These are phyloP conservation scores for Catocala fraxini DNA, from an alignment of 2,888 invertebrate genomes.

Conservation along the genomic window DNA sequence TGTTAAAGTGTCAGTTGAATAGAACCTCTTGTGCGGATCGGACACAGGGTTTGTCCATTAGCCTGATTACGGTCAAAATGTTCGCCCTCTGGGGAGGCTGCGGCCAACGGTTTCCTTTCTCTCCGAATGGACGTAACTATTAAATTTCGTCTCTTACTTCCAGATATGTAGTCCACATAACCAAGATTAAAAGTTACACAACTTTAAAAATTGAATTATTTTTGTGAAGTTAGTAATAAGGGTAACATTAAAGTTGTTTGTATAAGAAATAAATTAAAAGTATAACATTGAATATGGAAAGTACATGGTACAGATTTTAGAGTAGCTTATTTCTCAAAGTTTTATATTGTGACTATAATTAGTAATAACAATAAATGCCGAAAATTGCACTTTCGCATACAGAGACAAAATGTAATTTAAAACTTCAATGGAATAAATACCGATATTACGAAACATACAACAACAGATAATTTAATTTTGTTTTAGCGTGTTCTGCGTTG, in stretches of 20 bases:
- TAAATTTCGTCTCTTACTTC: constrained; percentile 44
- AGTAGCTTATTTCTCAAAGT: too few species aligned
- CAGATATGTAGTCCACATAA: constrained; percentile 29
- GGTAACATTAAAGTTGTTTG: too few species aligned
- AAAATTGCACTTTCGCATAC: too few species aligned
- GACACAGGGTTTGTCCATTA: constrained; percentile 82
- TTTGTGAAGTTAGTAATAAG: background rate
- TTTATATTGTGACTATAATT: too few species aligned
- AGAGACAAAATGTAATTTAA: background rate
- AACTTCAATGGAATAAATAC: background rate
- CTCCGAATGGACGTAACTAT: constrained; percentile 55
- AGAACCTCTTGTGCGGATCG: constrained; percentile 72
- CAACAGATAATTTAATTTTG: background rate
- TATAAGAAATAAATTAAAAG: too few species aligned
- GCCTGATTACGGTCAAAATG: constrained; percentile 84
- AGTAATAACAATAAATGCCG: too few species aligned
- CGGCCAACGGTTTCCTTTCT: constrained; percentile 66
- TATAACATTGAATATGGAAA: too few species aligned
- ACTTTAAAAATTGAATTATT: background rate
- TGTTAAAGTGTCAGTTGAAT: constrained; percentile 74
- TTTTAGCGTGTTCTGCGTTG: too few species aligned
- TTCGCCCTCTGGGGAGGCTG: constrained; percentile 69
- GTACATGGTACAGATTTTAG: too few species aligned
- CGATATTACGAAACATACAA: background rate
- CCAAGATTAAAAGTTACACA: constrained; percentile 27